Evolutionary conservation across 1,140 invertebrate species (phyloP), one percentile per base, ranked within the genome.

Genomic region (Nomia melanderi): DNA sequence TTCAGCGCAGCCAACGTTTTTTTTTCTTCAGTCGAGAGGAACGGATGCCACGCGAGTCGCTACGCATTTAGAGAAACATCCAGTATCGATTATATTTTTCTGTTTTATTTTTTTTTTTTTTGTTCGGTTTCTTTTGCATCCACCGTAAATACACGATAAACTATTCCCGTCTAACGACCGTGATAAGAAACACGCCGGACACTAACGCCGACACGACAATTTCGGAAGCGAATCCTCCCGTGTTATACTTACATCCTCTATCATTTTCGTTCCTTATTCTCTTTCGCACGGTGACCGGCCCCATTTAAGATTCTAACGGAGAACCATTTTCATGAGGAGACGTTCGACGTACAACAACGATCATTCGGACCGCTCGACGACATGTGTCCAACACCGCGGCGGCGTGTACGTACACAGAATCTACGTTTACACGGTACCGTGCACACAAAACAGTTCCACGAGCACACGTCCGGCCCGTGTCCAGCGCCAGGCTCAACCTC

Each of bases 401-500:
- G 44, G 41, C 65, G 67, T 78, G 79, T 78, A 82, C 65, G 56
- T 70, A 80, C 69, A 77, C 31, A 57, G 57, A 83, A 75, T 79
- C 65, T 54, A 67, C 76, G 39, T 76, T 69, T 41, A 23, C 75
- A 71, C 74, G 56, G 70, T 77, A 70, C 53, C n/a, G 73, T 67
- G 67, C 31, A 70, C 12, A 62, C 66, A 47, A 36, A 3, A 36
- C 33, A 36, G n/a, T 27, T 41, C 31, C n/a, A 39, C 25, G 39
- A 41, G 33, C 54, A n/a, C 25, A 39, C 75, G 31, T 20, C 29
- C 57, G 71, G 39, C 69, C 57, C 50, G 3, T n/a, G 65, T 63
- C 41, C 57, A 31, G 31, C 41, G 62, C 53, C 59, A 71, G 71
- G 25, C 70, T 63, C 59, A 70, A 53, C 67, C 33, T 29, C 67